Percentiles rank a stretch among this genome's conserved stretches.
phyloP scores from a whole-genome alignment of 1,140 invertebrate species.

The Heliothis subflexa region DNA sequence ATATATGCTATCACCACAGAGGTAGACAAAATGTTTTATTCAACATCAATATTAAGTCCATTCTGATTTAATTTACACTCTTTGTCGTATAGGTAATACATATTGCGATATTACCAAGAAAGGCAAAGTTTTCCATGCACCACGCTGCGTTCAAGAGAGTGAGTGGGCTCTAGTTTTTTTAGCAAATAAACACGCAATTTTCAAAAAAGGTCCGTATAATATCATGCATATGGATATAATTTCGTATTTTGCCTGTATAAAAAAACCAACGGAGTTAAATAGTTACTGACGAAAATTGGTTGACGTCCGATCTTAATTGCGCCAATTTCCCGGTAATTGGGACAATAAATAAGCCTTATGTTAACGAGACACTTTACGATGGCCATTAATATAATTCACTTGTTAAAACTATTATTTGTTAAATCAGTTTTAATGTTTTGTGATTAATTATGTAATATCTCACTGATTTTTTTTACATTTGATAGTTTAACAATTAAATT shows the following conservation, averaged over 20 bases:
- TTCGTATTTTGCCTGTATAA: not conserved
- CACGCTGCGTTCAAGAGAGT: constrained; percentile 51
- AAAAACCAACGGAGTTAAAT: not conserved
- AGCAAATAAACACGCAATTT: constrained; percentile 57
- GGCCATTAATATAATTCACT: not conserved
- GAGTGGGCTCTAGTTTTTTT: constrained; percentile 61
- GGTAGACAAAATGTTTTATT: not conserved
- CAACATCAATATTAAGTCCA: not conserved
- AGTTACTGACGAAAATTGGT: constrained; percentile 6
- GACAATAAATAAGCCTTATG: constrained; percentile 4
- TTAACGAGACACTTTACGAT: constrained; percentile 7
- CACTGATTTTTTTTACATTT: no score
- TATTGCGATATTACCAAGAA: constrained; percentile 76
- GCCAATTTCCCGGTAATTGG: not conserved
- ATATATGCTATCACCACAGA: not conserved
- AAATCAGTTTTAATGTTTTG: no score
- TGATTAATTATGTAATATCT: no score
- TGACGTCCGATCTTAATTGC: constrained; percentile 17
- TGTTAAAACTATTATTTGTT: constrained; percentile 1
- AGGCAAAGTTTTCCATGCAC: constrained; percentile 75
- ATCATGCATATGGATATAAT: not conserved
- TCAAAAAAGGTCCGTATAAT: not conserved
- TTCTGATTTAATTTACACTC: constrained; percentile 10
- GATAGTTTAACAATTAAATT: no score
- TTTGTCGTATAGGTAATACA: constrained; percentile 57